Conservation (phyloP, 2,797 vertebrate species). For the Craterocephalus amniculus region DNA sequence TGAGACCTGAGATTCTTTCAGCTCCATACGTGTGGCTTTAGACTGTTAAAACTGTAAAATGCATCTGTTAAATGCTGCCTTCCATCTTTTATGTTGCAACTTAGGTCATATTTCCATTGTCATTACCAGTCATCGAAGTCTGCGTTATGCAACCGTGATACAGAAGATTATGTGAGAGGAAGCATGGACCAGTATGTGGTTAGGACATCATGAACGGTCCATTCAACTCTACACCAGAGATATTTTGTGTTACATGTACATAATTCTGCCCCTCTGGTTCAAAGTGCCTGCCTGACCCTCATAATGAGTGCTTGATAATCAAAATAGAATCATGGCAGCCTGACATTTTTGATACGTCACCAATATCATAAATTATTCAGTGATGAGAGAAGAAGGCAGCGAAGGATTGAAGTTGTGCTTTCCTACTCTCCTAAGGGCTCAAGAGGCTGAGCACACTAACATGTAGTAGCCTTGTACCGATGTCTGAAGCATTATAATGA, state of each 20-base stretch:
- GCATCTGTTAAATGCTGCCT: constrained; percentile 43
- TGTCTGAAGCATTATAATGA: constrained; percentile 79
- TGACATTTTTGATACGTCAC: constrained; percentile 56
- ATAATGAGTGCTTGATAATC: constrained; percentile 59
- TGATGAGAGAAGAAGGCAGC: constrained; percentile 39
- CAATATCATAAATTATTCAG: constrained; percentile 66
- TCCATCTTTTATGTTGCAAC: constrained; percentile 30
- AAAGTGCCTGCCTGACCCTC: constrained; percentile 74
- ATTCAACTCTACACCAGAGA: constrained; percentile 9
- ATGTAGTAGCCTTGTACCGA: constrained; percentile 67
- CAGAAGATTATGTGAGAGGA: constrained; percentile 21
- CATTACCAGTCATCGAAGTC: constrained; percentile 11
- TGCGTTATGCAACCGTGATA: constrained; percentile 21
- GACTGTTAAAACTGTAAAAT: constrained; percentile 38
- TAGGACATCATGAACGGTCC: constrained; percentile 9
- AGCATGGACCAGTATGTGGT: constrained; percentile 19
- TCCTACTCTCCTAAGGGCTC: constrained; percentile 44
- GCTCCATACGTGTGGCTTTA: constrained; percentile 33
- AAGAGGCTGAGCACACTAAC: constrained; percentile 59
- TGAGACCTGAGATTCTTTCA: constrained; percentile 8
- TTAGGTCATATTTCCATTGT: constrained; percentile 19
- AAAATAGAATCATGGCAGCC: constrained; percentile 47
- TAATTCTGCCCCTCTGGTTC: constrained; percentile 47
- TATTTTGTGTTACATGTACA: constrained; percentile 24
- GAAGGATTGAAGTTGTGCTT: constrained; percentile 48